phyloP scores from a whole-genome alignment of 2,797 vertebrate species.

The Poeciliopsis gracilis region DNA sequence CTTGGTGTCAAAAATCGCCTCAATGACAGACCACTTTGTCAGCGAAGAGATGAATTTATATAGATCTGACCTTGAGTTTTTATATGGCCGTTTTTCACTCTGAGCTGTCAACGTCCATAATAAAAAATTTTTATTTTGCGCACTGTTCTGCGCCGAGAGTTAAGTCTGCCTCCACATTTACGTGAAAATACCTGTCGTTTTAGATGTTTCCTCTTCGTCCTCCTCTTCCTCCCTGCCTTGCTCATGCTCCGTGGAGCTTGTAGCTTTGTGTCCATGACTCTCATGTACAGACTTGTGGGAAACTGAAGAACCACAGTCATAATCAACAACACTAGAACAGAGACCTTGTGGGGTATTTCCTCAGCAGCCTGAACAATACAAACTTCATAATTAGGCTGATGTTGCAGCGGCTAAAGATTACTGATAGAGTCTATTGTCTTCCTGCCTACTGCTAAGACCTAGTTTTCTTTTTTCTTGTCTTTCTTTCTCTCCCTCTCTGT shows the following conservation, averaged over 20 bases:
- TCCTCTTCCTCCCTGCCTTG: slow-evolving; percentile 14
- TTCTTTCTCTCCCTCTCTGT: slow-evolving; percentile 36
- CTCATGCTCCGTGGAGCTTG: slow-evolving; percentile 19
- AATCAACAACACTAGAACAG: slow-evolving; percentile 32
- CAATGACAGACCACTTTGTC: slow-evolving; percentile 40
- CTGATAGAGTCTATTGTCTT: slow-evolving; percentile 52
- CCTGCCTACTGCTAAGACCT: slow-evolving; percentile 45
- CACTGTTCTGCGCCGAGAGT: background rate
- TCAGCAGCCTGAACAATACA: slow-evolving; percentile 25
- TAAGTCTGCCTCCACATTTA: slow-evolving; percentile 11
- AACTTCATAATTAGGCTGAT: slow-evolving; percentile 51
- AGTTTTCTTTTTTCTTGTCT: slow-evolving; percentile 42
- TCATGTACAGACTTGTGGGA: slow-evolving; percentile 31
- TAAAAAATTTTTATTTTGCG: slow-evolving; percentile 23
- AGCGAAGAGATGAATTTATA: slow-evolving; percentile 30
- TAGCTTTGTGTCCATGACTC: slow-evolving; percentile 25
- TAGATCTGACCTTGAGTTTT: slow-evolving; percentile 26
- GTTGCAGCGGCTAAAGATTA: slow-evolving; percentile 57
- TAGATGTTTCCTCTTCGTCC: slow-evolving; percentile 15
- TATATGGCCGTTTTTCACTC: slow-evolving; percentile 15
- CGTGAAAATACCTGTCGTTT: slow-evolving; percentile 42
- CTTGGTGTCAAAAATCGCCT: slow-evolving; percentile 27
- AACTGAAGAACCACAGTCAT: slow-evolving; percentile 28
- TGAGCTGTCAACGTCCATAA: slow-evolving; percentile 25
- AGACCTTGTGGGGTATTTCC: slow-evolving; percentile 20